These are phyloP conservation scores for Ibycter americanus DNA, from an alignment of 2,797 vertebrate genomes.

Conservation along the genomic window DNA sequence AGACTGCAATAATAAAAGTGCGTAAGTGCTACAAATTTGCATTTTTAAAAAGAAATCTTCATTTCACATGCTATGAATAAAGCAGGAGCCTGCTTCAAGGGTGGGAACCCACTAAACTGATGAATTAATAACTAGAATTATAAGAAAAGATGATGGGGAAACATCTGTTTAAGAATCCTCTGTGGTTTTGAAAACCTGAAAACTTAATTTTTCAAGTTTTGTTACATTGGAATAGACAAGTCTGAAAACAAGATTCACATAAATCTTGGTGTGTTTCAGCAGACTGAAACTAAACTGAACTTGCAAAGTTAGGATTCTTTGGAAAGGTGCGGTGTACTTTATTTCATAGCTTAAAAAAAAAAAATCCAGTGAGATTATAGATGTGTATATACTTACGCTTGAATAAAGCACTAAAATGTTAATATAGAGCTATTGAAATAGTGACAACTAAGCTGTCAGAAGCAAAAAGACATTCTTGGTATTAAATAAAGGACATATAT, in stretches of 20 bases:
- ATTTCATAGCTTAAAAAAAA: neutral
- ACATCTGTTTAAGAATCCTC: neutral
- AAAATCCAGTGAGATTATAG: neutral
- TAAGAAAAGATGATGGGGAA: neutral
- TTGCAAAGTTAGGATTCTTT: neutral
- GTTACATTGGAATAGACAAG: neutral
- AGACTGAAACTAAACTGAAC: neutral
- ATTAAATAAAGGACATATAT: neutral
- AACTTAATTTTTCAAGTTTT: neutral
- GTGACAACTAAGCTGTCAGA: conserved; percentile 15
- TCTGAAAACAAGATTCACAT: neutral
- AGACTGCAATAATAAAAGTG: neutral
- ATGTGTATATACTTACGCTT: neutral
- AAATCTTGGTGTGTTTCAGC: neutral
- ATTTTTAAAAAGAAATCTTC: neutral
- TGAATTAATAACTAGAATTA: neutral
- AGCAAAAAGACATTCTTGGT: neutral
- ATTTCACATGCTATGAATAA: neutral
- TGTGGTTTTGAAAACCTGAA: neutral
- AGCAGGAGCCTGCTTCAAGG: neutral
- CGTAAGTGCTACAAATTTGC: neutral
- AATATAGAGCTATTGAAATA: neutral
- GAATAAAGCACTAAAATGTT: conserved; percentile 3
- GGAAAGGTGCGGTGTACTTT: neutral
- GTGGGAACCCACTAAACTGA: neutral